phyloP scores from a whole-genome alignment of 2,113 vertebrate species.

The Chamaea fasciata region DNA sequence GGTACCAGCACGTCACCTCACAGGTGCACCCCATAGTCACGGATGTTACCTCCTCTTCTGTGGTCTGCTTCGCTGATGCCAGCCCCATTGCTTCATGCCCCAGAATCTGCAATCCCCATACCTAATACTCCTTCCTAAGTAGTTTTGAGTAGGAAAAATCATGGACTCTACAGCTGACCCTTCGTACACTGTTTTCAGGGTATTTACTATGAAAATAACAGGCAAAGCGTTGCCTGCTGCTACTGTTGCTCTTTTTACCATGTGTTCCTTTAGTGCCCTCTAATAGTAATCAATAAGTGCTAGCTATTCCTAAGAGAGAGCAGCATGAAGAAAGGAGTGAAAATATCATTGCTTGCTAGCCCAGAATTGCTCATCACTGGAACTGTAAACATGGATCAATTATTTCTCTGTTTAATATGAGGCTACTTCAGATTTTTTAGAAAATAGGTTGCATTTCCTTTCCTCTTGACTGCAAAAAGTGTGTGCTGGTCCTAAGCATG shows the following conservation, averaged over 20 bases:
- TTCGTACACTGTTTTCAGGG: not conserved
- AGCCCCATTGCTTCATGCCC: not conserved
- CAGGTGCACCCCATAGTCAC: not conserved
- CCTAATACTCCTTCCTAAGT: not conserved
- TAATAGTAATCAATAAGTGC: not conserved
- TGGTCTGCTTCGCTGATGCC: not conserved
- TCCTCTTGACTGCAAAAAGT: not conserved
- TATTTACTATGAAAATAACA: not conserved
- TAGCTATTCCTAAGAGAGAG: not conserved
- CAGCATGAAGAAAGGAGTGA: not conserved
- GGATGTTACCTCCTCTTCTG: rapidly evolving
- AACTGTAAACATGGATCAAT: not conserved
- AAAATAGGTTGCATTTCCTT: not conserved
- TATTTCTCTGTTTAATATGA: not conserved
- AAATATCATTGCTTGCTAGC: not conserved
- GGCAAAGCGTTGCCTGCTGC: not conserved
- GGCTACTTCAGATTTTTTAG: not conserved
- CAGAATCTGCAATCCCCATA: not conserved
- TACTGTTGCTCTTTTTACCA: not conserved
- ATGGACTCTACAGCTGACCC: not conserved
- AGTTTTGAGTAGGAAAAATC: not conserved
- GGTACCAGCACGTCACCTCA: rapidly evolving
- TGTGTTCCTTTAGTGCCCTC: not conserved
- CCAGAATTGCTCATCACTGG: not conserved
- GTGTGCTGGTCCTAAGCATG: not conserved